phyloP scores from a whole-genome alignment of 1,140 invertebrate species.

The Euura lappo region DNA sequence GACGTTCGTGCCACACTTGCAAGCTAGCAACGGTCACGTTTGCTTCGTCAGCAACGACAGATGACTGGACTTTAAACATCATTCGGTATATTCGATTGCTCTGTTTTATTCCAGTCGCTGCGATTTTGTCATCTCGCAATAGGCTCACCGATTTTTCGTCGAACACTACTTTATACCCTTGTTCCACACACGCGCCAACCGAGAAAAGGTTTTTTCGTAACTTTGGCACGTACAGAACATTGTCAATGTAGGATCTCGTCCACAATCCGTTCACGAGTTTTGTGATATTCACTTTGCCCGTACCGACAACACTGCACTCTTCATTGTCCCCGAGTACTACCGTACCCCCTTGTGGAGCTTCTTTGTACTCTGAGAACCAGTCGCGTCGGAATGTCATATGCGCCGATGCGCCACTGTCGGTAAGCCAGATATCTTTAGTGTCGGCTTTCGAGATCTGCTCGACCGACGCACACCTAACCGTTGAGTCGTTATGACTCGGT shows the following conservation, averaged over 20 bases:
- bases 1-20: conserved; percentile 13
- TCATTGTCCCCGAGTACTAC: conserved; percentile 27
- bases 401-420: conserved; percentile 26
- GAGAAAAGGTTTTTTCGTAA: conserved; percentile 34
- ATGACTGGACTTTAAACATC: background rate
- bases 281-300: conserved; percentile 22
- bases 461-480: too few species aligned
- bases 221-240: conserved; percentile 31
- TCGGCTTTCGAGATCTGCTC: background rate
- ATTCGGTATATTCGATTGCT: conserved; percentile 11
- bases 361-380: conserved; percentile 23
- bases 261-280: conserved; percentile 29
- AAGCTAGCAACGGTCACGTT: background rate
- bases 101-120: conserved; percentile 12
- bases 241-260: conserved; percentile 13
- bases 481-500: too few species aligned
- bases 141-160: conserved; percentile 5
- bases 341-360: conserved; percentile 16
- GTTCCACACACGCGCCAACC: conserved; percentile 23
- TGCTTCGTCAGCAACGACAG: background rate
- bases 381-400: conserved; percentile 28
- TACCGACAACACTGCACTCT: conserved; percentile 23
- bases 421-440: conserved; percentile 17
- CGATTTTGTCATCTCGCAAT: background rate
- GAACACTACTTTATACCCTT: conserved; percentile 22